Evolutionary conservation across 2,113 vertebrate species (phyloP).

Genomic region (Pelecanus crispus): DNA sequence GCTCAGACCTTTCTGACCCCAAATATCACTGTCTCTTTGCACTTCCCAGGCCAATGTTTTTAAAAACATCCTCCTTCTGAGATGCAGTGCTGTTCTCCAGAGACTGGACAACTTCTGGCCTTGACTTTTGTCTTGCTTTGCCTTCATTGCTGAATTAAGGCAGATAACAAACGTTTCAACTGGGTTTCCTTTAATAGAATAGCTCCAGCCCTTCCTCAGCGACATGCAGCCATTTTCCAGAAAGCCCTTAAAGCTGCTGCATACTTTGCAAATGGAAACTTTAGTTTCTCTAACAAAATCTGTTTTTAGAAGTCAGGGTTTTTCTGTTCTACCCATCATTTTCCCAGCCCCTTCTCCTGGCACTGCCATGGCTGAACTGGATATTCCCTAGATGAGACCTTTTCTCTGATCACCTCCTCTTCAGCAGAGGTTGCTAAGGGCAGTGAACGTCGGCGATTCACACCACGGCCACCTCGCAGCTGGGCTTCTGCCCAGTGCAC

Average conservation of each 20-base stretch:
- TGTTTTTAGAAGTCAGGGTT: neutral
- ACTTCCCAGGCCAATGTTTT: neutral
- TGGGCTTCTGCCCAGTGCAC: neutral
- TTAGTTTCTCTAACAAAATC: neutral
- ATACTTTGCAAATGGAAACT: neutral
- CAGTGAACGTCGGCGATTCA: neutral
- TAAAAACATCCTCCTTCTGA: neutral
- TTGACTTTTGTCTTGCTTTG: neutral
- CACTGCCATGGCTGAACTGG: neutral
- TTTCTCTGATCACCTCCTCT: neutral
- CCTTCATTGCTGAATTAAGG: neutral
- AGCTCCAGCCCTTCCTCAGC: neutral
- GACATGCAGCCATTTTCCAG: neutral
- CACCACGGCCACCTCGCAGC: neutral
- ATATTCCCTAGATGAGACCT: neutral
- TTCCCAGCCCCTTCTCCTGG: neutral
- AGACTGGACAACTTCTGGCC: neutral
- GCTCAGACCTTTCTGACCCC: neutral
- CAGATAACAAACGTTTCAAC: neutral
- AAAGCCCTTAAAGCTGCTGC: neutral
- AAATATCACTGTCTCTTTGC: neutral
- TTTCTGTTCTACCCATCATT: neutral
- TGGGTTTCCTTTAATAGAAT: neutral
- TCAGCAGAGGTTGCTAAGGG: neutral
- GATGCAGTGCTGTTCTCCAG: neutral